phyloP scores from a whole-genome alignment of 2,888 invertebrate species.

The Agrochola lota region DNA sequence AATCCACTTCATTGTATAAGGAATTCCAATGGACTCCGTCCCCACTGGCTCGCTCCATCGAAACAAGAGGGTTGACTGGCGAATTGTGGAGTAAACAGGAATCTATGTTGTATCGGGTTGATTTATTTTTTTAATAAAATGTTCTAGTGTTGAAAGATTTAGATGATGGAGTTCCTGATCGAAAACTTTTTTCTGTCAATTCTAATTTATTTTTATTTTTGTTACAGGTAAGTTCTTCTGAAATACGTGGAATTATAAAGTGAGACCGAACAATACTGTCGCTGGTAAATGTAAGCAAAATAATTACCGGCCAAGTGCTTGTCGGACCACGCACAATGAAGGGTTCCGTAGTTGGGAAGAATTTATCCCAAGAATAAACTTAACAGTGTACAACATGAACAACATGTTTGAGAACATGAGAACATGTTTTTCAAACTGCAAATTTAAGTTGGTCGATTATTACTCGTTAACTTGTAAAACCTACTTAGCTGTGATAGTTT shows the following conservation, averaged over 20 bases:
- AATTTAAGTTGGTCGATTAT: too few species aligned
- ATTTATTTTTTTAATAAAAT: slow-evolving; percentile 54
- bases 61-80: slow-evolving; percentile 65
- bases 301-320: too few species aligned
- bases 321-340: too few species aligned
- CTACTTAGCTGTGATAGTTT: too few species aligned
- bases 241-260: not conserved
- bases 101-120: slow-evolving; percentile 39
- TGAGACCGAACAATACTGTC: too few species aligned
- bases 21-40: slow-evolving; percentile 86
- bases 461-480: too few species aligned
- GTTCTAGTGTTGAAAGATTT: not conserved
- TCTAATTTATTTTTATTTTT: slow-evolving; percentile 46
- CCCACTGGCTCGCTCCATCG: slow-evolving; percentile 68
- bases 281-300: slow-evolving; percentile 4
- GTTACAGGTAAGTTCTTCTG: slow-evolving; percentile 72
- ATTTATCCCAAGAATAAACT: too few species aligned
- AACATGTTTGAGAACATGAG: too few species aligned
- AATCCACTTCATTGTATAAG: slow-evolving; percentile 89
- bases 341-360: too few species aligned
- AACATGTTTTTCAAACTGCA: too few species aligned
- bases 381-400: too few species aligned
- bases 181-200: not conserved
- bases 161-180: not conserved
- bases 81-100: slow-evolving; percentile 50